A percentile compares a stretch with the other conserved stretches of the same genome.
Conservation (phyloP, 2,797 vertebrate species). For the Pseudochaenichthys georgianus region DNA sequence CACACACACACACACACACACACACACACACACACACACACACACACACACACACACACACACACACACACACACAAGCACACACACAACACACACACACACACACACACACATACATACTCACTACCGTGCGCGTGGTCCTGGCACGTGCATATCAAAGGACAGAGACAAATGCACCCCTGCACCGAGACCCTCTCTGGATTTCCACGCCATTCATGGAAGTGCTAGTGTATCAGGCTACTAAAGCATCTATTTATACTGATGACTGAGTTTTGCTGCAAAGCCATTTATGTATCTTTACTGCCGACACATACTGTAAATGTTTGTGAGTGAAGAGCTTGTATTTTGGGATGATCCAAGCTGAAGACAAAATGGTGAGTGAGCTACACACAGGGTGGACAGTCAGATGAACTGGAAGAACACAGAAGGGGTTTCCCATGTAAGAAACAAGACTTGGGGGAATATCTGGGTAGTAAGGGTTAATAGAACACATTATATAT, state of each 20-base stretch:
- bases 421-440: slow-evolving; percentile 6
- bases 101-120: not conserved
- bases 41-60: too few species aligned
- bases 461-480: not conserved
- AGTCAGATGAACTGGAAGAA: slow-evolving; percentile 12
- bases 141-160: slow-evolving; percentile 62
- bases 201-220: slow-evolving; percentile 77
- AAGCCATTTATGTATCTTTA: slow-evolving; percentile 65
- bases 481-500: not conserved
- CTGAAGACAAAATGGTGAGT: slow-evolving; percentile 4
- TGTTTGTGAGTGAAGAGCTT: slow-evolving; percentile 7
- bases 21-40: too few species aligned
- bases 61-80: too few species aligned
- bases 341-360: slow-evolving; percentile 20
- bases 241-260: slow-evolving; percentile 71
- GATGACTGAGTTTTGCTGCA: slow-evolving; percentile 51
- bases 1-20: slow-evolving; percentile 32
- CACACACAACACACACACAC: too few species aligned
- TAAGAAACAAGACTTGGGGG: slow-evolving; percentile 2
- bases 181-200: slow-evolving; percentile 41
- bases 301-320: slow-evolving; percentile 20
- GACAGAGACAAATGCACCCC: slow-evolving; percentile 51
- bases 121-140: slow-evolving; percentile 31
- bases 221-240: slow-evolving; percentile 55
- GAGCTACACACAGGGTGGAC: not conserved